phyloP scores from a whole-genome alignment of 2,888 invertebrate species.

The Eupithecia dodoneata region DNA sequence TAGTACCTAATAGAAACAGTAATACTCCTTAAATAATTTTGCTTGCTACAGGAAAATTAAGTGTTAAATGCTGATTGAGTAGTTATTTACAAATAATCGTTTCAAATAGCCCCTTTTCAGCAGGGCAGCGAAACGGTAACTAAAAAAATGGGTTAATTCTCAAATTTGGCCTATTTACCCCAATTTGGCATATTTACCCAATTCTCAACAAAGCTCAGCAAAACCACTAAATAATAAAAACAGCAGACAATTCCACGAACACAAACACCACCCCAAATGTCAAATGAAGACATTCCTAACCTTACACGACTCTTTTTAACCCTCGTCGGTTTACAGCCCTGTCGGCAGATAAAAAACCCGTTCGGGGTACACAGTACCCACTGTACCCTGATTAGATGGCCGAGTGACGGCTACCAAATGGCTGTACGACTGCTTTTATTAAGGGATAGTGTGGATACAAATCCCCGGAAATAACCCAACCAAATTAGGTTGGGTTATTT shows the following conservation, averaged over 20 bases:
- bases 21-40: too few species aligned
- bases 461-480: too few species aligned
- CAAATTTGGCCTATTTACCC: too few species aligned
- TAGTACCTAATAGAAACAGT: too few species aligned
- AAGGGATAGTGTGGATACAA: slow-evolving; percentile 17
- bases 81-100: too few species aligned
- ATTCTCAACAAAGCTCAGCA: neutral
- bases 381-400: slow-evolving; percentile 73
- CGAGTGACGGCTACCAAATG: slow-evolving; percentile 61
- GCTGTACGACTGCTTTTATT: slow-evolving; percentile 45
- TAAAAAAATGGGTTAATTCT: too few species aligned
- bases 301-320: slow-evolving; percentile 34
- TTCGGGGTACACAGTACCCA: slow-evolving; percentile 51
- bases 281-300: slow-evolving; percentile 34
- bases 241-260: neutral
- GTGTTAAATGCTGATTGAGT: too few species aligned
- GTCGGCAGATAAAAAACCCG: slow-evolving; percentile 67
- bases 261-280: slow-evolving; percentile 18
- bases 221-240: neutral
- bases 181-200: too few species aligned
- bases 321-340: slow-evolving; percentile 61
- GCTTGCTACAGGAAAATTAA: too few species aligned
- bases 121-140: too few species aligned
- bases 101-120: too few species aligned
- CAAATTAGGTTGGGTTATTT: slow-evolving; percentile 2